phyloP scores from a whole-genome alignment of 2,797 vertebrate genomes.

The Psittacula derbiana region DNA sequence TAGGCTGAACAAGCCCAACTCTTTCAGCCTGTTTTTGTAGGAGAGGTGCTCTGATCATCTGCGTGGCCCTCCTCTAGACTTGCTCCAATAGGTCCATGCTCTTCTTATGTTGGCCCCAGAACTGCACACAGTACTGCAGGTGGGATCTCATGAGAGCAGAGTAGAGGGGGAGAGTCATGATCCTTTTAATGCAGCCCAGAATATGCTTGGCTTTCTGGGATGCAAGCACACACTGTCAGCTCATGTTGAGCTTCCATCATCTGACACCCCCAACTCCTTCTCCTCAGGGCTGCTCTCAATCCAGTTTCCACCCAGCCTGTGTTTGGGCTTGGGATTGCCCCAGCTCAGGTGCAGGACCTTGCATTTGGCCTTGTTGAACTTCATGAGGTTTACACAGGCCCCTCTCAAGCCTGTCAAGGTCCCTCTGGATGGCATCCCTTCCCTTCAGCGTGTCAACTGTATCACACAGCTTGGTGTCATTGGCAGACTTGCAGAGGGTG shows the following conservation, averaged over 20 bases:
- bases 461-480: background rate
- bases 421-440: background rate
- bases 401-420: background rate
- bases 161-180: background rate
- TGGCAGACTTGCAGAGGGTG: background rate
- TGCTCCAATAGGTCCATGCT: background rate
- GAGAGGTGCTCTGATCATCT: background rate
- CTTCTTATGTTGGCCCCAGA: background rate
- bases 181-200: background rate
- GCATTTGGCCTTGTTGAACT: background rate
- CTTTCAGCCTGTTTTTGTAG: background rate
- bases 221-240: background rate
- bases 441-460: background rate
- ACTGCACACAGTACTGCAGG: background rate
- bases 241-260: background rate
- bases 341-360: background rate
- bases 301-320: background rate
- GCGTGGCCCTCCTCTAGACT: background rate
- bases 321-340: background rate
- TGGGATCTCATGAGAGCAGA: background rate
- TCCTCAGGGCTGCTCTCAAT: background rate
- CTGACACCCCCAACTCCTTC: background rate
- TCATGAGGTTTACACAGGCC: background rate
- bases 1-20: background rate
- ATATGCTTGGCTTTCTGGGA: background rate